Base-by-base conservation (phyloP, 2,888 invertebrate genomes). In the Mythimna ferrago region DNA sequence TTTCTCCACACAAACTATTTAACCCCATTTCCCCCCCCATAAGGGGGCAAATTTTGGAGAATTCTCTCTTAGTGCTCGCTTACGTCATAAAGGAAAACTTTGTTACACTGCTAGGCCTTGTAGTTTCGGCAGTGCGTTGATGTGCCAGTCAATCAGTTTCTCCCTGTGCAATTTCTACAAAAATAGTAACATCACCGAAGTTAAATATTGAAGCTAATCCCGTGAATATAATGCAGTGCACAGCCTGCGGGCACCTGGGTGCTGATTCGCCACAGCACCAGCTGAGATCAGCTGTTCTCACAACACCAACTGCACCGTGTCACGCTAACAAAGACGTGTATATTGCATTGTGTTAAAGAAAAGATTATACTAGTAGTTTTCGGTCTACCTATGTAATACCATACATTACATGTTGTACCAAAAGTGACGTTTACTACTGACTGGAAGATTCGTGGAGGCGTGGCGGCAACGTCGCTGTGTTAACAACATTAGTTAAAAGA, bases 331-430 rank as follows among this genome's bases (percentile, higher is more conserved):
- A 57, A 58, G 58, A 72, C 21, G 51, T 53, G 14, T 19, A 44
- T n/a, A 51, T 19, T 73, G 9, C 19, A 41, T 32, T 72, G 35
- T 54, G 21, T 32, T 14, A 56, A n/a, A 26, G 26, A 72, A 32
- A 51, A 71, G 6, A 21, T 26, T 26, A 21, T 71, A 48, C 9
- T 19, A 11, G 63, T 44, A 1, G 32, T 51, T 21, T 60, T 48
- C 14, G 16, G 14, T 48, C 44, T 48, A 38, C 38, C 38, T 38
- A 7, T 7, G 38, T 38, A 7, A 7, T 35, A 35, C 9, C 38
- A 38, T 41, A 41, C 41, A 41, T 14, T 14, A 48, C 44, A 48
- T n/a, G 9, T 21, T 53, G 26, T 26, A 26, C 26, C 26, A 41
- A 14, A 14, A 66, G 58, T 14, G 44, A 58, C 19, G 7, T 7